These are phyloP conservation scores for Crocodylus rhombifer DNA, from an alignment of 2,797 vertebrate genomes.

Conservation along the genomic window DNA sequence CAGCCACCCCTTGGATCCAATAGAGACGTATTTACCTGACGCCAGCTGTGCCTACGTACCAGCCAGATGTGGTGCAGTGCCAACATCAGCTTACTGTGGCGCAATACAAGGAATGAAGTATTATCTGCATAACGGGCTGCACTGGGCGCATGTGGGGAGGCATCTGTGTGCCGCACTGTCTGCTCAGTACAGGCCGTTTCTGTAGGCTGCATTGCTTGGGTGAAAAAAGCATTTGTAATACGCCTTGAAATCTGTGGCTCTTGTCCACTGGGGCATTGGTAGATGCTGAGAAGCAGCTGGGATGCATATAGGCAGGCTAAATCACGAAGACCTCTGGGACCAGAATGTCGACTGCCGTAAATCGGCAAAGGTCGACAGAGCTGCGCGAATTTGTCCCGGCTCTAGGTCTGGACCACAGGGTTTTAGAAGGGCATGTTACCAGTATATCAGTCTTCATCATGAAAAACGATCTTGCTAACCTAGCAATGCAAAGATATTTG, in stretches of 20 bases:
- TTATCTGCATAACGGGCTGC: neutral
- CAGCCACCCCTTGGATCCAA: neutral
- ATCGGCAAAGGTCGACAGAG: neutral
- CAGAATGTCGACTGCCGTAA: neutral
- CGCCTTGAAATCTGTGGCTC: neutral
- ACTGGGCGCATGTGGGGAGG: neutral
- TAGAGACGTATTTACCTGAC: constrained; percentile 29
- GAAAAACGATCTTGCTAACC: neutral
- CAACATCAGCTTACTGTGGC: constrained; percentile 10
- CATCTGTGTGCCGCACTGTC: constrained; percentile 6
- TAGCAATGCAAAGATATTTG: neutral
- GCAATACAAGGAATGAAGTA: constrained; percentile 20
- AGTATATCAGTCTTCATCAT: neutral
- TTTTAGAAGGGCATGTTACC: neutral
- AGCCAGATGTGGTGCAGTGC: constrained; percentile 40
- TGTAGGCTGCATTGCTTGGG: neutral
- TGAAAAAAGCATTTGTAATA: neutral
- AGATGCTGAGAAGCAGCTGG: neutral
- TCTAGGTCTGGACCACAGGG: neutral
- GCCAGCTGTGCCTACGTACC: neutral
- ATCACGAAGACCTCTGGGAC: neutral
- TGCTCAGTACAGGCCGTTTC: neutral
- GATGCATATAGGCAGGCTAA: neutral
- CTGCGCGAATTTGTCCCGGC: neutral
- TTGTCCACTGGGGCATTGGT: neutral